Base-by-base conservation (phyloP, 2,113 vertebrate species). In the Ceyx cyanopectus region DNA sequence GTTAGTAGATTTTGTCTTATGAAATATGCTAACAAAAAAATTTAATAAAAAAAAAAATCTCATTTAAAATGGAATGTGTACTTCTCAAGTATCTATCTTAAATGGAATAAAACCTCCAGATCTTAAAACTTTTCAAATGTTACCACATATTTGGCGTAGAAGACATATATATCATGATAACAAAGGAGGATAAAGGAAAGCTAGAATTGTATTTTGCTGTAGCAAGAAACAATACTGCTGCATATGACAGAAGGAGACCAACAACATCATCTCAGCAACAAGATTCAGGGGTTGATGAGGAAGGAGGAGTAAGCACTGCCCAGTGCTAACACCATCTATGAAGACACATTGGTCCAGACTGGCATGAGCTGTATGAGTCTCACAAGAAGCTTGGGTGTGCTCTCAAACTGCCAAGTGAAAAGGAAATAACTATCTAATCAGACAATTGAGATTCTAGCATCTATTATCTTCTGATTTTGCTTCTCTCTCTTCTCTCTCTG, bases 131-230 rank as follows among this genome's bases (percentile, higher is more conserved):
- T 61, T 16, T 29, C 7, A 54, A 61, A 61, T 46, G 67, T 81
- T 32, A 89, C 40, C 54, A 61, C 20, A 5, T 24, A 48, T 75
- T 75, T 75, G 48, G 45, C 69, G 54, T 32, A 46, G 19, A 61
- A 61, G 48, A 32, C 19, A 41, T 24, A 60, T 1, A 1, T 46
- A 68, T 48, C 0, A 0, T 15, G 7, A 8, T 32, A 75, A 61
- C 8, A 41, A 53, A 74, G 51, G 7, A 78, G 45, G 37, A 46
- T 40, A 61, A 53, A 81, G 51, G 61, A 73, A 66, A 40, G 19
- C 13, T 76, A 22, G 34, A 69, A 62, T 21, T 41, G 15, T 34
- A 41, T 48, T 82, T 54, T 56, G 29, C 62, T 48, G 40, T 43
- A 69, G 24, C n/a, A 56, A 76, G 13, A 69, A 18, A 62, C 29